Conservation (phyloP, 2,888 invertebrate genomes). For the Sclerodermus sp. region DNA sequence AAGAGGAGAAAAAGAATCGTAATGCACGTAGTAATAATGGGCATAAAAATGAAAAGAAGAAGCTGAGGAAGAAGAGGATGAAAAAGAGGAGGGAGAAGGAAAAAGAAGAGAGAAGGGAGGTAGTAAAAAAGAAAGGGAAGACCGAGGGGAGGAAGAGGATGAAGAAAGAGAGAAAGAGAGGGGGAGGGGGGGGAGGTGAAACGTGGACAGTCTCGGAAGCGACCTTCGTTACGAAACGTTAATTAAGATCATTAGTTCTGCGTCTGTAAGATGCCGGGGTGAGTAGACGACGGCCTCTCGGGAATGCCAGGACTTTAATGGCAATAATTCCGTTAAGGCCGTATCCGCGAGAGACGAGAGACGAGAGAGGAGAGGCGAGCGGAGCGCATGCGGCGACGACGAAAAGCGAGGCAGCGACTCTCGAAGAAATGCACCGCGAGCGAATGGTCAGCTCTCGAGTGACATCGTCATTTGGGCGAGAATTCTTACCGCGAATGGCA, state of each 20-base stretch:
- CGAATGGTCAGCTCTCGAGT: no score
- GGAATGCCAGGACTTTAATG: no score
- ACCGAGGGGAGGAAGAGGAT: conserved; percentile 7
- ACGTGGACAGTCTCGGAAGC: conserved; percentile 26
- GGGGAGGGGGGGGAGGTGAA: neutral
- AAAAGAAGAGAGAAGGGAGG: no score
- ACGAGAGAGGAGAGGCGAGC: no score
- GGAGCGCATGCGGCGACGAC: no score
- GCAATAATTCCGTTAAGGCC: no score
- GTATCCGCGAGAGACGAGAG: no score
- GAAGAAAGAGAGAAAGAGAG: conserved; percentile 13
- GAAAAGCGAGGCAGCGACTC: no score
- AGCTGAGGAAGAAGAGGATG: conserved; percentile 8
- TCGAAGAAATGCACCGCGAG: no score
- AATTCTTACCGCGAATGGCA: no score
- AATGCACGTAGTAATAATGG: no score
- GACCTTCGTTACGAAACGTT: conserved; percentile 52
- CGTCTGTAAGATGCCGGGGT: conserved; percentile 46
- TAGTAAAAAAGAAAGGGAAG: conserved; percentile 6
- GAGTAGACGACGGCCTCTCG: conserved; percentile 40
- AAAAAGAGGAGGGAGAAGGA: conserved; percentile 6
- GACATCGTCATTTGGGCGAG: no score
- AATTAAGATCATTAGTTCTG: conserved; percentile 55
- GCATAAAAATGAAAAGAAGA: conserved; percentile 7
- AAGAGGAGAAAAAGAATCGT: conserved; percentile 5